Conservation (phyloP, 2,797 vertebrate genomes). For the Poliocrania exsul region DNA sequence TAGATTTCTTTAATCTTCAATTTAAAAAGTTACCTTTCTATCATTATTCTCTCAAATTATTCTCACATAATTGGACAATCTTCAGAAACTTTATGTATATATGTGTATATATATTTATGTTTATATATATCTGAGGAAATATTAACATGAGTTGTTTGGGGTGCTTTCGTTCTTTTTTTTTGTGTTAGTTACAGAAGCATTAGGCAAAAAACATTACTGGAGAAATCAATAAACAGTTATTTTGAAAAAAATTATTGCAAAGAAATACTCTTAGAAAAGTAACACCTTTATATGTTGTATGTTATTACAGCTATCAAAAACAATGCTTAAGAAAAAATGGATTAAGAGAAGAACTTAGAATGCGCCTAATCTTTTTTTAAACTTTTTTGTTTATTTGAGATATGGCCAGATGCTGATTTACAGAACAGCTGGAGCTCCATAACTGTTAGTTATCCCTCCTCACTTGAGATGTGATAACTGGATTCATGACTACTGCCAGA, state of each 20-base stretch:
- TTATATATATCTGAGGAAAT: background rate
- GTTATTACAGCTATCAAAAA: background rate
- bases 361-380: background rate
- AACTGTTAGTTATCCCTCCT: conserved; percentile 30
- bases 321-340: background rate
- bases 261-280: background rate
- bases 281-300: background rate
- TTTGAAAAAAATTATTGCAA: background rate
- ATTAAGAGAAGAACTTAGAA: background rate
- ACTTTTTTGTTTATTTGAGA: background rate
- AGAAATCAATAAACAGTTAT: background rate
- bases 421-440: conserved; percentile 47
- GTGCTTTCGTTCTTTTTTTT: fast-evolving
- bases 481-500: conserved; percentile 4
- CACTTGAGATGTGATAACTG: conserved; percentile 33
- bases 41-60: background rate
- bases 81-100: background rate
- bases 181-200: background rate
- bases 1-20: background rate
- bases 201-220: background rate
- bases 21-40: background rate
- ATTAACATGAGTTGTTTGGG: background rate
- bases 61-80: background rate
- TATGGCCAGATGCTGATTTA: conserved; percentile 13
- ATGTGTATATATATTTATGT: too few relatives aligned